A percentile compares a stretch with the other conserved stretches of the same genome.
These are phyloP conservation scores for Conus ventricosus DNA, from an alignment of 1,140 invertebrate genomes.

Conservation along the genomic window DNA sequence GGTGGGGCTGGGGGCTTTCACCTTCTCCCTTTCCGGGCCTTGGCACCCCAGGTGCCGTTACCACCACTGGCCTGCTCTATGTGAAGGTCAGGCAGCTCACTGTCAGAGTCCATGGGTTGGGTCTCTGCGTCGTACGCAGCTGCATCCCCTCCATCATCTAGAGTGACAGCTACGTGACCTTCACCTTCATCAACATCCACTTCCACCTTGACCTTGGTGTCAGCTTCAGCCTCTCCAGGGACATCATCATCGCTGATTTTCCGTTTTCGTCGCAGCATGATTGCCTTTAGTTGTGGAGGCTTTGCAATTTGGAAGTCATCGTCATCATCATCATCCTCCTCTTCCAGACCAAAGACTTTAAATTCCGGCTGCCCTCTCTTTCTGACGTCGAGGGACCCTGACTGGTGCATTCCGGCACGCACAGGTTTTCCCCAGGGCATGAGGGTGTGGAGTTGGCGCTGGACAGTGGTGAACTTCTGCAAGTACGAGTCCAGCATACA, in stretches of 20 bases:
- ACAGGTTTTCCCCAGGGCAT: constrained; percentile 20
- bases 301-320: background rate
- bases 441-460: background rate
- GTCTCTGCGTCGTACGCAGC: constrained; percentile 15
- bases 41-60: background rate
- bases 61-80: background rate
- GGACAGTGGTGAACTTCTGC: background rate
- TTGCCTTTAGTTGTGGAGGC: background rate
- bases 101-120: background rate
- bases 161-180: background rate
- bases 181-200: background rate
- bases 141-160: background rate
- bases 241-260: background rate
- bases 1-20: background rate
- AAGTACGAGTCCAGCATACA: background rate
- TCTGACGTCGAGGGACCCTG: background rate
- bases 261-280: background rate
- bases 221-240: background rate
- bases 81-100: constrained; percentile 9
- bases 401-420: background rate
- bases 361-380: background rate
- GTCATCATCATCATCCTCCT: background rate
- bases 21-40: background rate
- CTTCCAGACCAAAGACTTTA: background rate
- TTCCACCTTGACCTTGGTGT: background rate